Conservation (phyloP, 2,113 vertebrate species). For the Plectropomus leopardus region DNA sequence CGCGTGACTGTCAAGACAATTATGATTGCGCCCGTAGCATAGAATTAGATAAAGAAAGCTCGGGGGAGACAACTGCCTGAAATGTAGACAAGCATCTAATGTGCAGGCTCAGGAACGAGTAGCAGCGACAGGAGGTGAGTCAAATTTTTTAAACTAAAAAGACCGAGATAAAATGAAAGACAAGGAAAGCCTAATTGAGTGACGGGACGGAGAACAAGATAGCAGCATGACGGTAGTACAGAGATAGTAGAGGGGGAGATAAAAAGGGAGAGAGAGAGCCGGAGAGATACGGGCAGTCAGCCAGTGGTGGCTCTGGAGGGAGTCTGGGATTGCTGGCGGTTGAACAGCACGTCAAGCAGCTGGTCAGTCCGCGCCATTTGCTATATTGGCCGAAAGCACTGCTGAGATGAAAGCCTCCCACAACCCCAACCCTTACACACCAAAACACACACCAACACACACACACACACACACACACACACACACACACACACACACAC, state of each 20-base stretch:
- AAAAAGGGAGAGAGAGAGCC: background rate
- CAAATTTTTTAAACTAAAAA: constrained; percentile 29
- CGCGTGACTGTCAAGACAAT: constrained; percentile 72
- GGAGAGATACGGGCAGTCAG: constrained; percentile 23
- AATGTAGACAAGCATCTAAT: constrained; percentile 40
- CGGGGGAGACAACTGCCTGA: constrained; percentile 29
- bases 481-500: background rate
- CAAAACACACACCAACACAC: constrained; percentile 9
- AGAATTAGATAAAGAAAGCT: constrained; percentile 68
- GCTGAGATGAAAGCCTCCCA: constrained; percentile 62
- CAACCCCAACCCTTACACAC: constrained; percentile 7
- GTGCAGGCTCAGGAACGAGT: constrained; percentile 15
- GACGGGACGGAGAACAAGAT: constrained; percentile 51
- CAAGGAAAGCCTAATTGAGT: constrained; percentile 39
- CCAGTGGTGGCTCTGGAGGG: constrained; percentile 51
- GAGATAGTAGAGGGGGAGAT: constrained; percentile 37
- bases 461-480: constrained; percentile 18
- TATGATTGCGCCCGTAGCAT: constrained; percentile 47
- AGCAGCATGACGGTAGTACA: constrained; percentile 20
- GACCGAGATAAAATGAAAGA: constrained; percentile 46
- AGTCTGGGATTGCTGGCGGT: constrained; percentile 49
- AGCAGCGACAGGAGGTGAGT: constrained; percentile 13
- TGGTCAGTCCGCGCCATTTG: constrained; percentile 65
- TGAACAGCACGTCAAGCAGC: constrained; percentile 64
- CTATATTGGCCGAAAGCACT: constrained; percentile 69